These are phyloP conservation scores for Phaenicophaeus curvirostris DNA, from an alignment of 2,797 vertebrate genomes.

Conservation along the genomic window DNA sequence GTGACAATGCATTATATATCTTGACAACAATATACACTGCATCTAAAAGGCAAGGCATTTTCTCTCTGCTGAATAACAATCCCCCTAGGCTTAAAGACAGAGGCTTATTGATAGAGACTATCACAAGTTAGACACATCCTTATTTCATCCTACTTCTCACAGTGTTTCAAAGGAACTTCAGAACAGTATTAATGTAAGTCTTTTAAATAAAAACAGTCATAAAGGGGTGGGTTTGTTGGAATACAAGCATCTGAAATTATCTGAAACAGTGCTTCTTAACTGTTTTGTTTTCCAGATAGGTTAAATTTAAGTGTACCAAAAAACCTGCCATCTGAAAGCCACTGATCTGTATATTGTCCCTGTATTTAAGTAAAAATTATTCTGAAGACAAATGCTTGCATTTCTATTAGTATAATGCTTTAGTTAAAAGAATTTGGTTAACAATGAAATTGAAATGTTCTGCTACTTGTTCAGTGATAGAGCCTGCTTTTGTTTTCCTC, in stretches of 20 bases:
- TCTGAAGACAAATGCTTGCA: background rate
- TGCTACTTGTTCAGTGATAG: background rate
- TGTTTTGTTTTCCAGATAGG: background rate
- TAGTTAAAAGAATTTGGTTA: background rate
- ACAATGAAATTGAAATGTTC: background rate
- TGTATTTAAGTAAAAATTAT: background rate
- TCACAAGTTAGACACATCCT: background rate
- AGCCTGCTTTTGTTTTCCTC: background rate
- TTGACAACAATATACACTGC: background rate
- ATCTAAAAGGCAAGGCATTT: background rate
- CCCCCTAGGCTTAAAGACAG: background rate
- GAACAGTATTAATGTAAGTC: background rate
- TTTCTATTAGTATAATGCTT: background rate
- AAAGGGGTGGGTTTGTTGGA: background rate
- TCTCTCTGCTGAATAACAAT: background rate
- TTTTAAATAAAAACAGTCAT: background rate
- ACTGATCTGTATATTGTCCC: background rate
- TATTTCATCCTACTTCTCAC: background rate
- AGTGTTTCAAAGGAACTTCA: background rate
- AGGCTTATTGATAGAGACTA: background rate
- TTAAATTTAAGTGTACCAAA: background rate
- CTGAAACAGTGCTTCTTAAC: background rate
- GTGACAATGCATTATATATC: background rate
- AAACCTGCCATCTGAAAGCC: background rate
- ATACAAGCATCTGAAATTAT: background rate